These are phyloP conservation scores for Trachythela sp. DNA, from an alignment of 64 coral and sea anemone genomes.

Conservation along the genomic window DNA sequence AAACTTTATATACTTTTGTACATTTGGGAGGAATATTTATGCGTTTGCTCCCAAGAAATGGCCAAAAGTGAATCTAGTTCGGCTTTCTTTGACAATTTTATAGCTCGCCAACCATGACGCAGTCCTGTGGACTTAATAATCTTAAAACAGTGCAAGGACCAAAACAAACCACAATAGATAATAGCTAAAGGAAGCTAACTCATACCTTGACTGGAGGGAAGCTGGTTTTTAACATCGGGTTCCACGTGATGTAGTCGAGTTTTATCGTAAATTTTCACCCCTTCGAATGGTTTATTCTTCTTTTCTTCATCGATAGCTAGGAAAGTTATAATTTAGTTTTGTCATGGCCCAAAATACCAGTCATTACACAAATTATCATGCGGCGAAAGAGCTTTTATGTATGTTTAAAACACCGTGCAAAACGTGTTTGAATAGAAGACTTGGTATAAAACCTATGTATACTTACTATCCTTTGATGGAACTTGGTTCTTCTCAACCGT, in stretches of 20 bases:
- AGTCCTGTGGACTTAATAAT: background rate
- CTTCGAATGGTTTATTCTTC: constrained; percentile 8
- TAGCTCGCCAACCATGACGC: background rate
- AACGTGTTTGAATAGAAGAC: background rate
- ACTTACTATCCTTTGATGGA: constrained; percentile 10
- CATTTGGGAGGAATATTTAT: background rate
- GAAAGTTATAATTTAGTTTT: background rate
- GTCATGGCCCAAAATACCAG: background rate
- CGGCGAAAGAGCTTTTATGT: background rate
- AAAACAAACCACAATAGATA: background rate
- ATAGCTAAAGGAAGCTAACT: background rate
- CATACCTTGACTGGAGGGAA: background rate
- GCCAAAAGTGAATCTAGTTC: background rate
- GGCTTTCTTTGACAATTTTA: background rate
- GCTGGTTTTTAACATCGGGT: background rate
- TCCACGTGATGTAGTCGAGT: background rate
- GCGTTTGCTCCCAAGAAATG: background rate
- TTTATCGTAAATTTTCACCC: constrained; percentile 20
- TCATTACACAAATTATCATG: background rate
- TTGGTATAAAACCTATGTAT: background rate
- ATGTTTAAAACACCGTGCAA: too few species aligned
- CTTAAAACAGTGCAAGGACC: background rate
- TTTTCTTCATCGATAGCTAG: constrained; percentile 10
- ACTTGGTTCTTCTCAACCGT: constrained; percentile 16
- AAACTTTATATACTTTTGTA: too few species aligned